Percentiles rank a stretch among this genome's conserved stretches.
Conservation (phyloP, 2,888 invertebrate genomes). For the Acleris laterana region DNA sequence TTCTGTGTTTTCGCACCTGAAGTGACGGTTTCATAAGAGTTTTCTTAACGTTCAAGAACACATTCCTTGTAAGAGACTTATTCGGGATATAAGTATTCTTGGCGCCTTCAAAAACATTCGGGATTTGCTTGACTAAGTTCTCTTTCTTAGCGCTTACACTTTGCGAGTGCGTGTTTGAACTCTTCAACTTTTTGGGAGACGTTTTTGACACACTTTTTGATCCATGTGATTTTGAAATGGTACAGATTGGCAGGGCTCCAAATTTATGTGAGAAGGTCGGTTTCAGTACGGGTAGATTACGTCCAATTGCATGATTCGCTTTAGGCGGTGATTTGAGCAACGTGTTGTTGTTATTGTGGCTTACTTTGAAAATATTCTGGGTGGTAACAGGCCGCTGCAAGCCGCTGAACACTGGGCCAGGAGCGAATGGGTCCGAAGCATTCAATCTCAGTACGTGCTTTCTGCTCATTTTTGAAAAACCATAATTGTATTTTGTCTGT, state of each 20-base stretch:
- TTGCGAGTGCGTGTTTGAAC: constrained; percentile 51
- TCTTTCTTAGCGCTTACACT: constrained; percentile 64
- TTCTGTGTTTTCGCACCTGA: constrained; percentile 82
- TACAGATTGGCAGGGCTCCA: constrained; percentile 73
- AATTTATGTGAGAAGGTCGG: constrained; percentile 78
- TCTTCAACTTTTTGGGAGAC: constrained; percentile 63
- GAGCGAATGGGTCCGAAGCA: constrained; percentile 77
- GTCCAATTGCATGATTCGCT: constrained; percentile 58
- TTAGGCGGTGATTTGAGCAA: constrained; percentile 72
- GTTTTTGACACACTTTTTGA: constrained; percentile 70
- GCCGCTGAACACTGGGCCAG: constrained; percentile 81
- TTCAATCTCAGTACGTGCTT: constrained; percentile 67
- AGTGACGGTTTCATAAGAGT: constrained; percentile 72
- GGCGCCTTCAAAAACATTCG: constrained; percentile 74
- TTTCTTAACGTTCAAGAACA: constrained; percentile 78
- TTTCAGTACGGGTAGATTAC: constrained; percentile 69
- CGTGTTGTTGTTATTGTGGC: constrained; percentile 75
- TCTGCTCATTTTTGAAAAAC: constrained; percentile 69
- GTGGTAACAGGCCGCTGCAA: constrained; percentile 73
- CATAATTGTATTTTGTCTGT: constrained; percentile 69
- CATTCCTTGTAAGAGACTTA: constrained; percentile 73
- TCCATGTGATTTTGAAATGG: constrained; percentile 54
- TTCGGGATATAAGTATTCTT: constrained; percentile 77
- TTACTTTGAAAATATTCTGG: constrained; percentile 77
- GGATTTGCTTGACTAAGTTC: constrained; percentile 59